phyloP scores from a whole-genome alignment of 2,113 vertebrate species.

The Pachypanchax playfairii region DNA sequence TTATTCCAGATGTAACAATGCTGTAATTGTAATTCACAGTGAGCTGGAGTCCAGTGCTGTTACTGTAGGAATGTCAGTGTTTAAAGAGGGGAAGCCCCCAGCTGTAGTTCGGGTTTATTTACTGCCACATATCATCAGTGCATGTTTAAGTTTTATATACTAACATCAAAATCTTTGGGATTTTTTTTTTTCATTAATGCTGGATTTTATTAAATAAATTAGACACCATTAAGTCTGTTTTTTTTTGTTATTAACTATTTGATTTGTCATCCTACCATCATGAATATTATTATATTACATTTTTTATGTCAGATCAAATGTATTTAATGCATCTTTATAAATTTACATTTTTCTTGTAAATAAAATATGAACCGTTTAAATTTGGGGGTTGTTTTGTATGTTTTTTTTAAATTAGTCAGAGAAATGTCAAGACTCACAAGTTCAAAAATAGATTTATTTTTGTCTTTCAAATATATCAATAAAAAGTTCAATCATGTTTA shows the following conservation, averaged over 20 bases:
- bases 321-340: constrained; percentile 71
- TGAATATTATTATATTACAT: constrained; percentile 61
- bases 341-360: constrained; percentile 73
- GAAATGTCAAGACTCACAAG: constrained; percentile 51
- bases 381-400: constrained; percentile 24
- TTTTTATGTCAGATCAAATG: constrained; percentile 67
- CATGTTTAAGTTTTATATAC: constrained; percentile 34
- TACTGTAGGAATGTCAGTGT: constrained; percentile 18
- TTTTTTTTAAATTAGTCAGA: constrained; percentile 22
- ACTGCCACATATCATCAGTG: constrained; percentile 24
- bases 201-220: constrained; percentile 61
- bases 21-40: constrained; percentile 35
- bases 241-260: constrained; percentile 54
- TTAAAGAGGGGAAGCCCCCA: neutral
- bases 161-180: constrained; percentile 20
- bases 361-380: constrained; percentile 76
- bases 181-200: constrained; percentile 61
- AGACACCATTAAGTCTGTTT: constrained; percentile 29
- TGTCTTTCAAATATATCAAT: constrained; percentile 49
- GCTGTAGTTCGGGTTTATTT: constrained; percentile 43
- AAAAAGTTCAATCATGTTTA: constrained; percentile 44
- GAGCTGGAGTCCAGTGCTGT: constrained; percentile 29
- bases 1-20: constrained; percentile 28
- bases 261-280: constrained; percentile 46
- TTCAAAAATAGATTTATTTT: constrained; percentile 74